phyloP scores from a whole-genome alignment of 37 sponge, comb jelly and placozoan species.

The Cliona cf. orientalis region DNA sequence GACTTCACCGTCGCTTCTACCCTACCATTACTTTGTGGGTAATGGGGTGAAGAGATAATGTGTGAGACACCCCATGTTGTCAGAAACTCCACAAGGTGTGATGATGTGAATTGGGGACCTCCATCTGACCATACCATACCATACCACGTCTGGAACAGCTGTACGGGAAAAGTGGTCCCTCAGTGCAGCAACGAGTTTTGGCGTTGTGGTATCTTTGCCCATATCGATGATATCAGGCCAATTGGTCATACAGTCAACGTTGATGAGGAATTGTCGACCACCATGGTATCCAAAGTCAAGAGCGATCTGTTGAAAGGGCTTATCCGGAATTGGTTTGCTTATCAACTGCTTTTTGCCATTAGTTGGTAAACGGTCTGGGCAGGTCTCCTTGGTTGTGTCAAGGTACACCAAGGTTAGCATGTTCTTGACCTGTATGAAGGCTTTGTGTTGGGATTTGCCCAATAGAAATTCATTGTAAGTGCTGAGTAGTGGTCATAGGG shows the following conservation, averaged over 20 bases:
- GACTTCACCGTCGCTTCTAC: constrained; percentile 34
- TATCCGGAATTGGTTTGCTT: no score
- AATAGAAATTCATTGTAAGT: no score
- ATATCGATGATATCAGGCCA: constrained; percentile 44
- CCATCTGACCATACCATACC: constrained; percentile 21
- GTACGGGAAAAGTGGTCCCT: constrained; percentile 16
- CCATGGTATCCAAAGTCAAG: no score
- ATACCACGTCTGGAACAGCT: constrained; percentile 25
- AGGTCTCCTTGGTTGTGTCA: no score
- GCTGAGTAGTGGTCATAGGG: no score
- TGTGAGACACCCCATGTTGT: constrained; percentile 15
- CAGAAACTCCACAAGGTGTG: neutral
- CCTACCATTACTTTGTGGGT: constrained; percentile 44
- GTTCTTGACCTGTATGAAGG: no score
- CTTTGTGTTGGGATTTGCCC: no score
- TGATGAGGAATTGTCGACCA: constrained; percentile 29
- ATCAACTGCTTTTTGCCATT: no score
- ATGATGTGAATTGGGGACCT: neutral
- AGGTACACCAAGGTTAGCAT: no score
- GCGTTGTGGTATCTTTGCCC: constrained; percentile 23
- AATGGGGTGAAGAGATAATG: constrained; percentile 12
- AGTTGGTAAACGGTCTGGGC: no score
- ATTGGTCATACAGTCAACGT: constrained; percentile 27
- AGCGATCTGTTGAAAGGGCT: no score
- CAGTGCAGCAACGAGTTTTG: constrained; percentile 1